Base-by-base conservation (phyloP, 1,140 invertebrate genomes). In the Drosophila mayri region DNA sequence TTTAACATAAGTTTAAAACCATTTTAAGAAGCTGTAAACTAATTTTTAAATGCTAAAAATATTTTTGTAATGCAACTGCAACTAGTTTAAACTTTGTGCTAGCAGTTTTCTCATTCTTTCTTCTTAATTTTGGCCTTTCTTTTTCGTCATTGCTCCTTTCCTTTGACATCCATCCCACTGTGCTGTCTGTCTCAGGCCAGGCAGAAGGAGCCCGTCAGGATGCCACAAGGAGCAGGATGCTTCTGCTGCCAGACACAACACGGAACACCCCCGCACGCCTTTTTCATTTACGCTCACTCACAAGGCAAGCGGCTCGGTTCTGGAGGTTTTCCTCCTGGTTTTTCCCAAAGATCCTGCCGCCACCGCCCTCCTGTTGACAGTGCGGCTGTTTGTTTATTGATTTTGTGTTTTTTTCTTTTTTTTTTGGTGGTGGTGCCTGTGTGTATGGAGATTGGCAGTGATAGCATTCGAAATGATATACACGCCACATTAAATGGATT, bases 401-500 rank as follows among this genome's bases (percentile, higher is more conserved):
- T 88, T 88, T 83, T 73, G 75, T 66, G 44, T 46, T 49, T 37
- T 52, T 40, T 37, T 52, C 5, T 28, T 28, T 37, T 47, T 49
- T 41, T 20, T 41, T 49, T 30, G 32, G 9, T 12, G n/a, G 28
- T 3, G 9, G 16, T 18, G 43, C 20, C 49, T 71, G 70, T 44
- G 43, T 64, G 46, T 54, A 70, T 77, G 62, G 54, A 84, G 84
- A 88, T 88, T 81, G 85, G 58, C 76, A 62, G 44, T 84, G 80
- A 88, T 88, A 87, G 81, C 77, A 88, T 81, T 90, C 28, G 80
- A 80, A 88, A 88, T 88, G 80, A 88, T 88, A 84, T 88, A 88
- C 84, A 90, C 81, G 84, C 72, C 85, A 88, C 84, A 88, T 88
- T 88, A 88, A 88, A 84, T 88, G 85, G 84, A 88, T 88, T 90